Evolutionary conservation across 2,113 vertebrate species (phyloP).

Genomic region (Podocnemis expansa): DNA sequence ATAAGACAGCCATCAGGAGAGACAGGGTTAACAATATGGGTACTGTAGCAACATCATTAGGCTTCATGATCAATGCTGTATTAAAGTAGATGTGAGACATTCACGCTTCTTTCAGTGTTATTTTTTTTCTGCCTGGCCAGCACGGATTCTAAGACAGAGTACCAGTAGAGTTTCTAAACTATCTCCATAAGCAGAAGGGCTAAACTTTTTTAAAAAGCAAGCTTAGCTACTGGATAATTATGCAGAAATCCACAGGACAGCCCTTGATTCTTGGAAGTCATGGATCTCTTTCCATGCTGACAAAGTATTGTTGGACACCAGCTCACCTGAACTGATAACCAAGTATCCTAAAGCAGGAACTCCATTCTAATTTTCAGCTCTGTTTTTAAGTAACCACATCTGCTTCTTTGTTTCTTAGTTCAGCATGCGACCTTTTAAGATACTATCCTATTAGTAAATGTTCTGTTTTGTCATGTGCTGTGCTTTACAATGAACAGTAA

Average conservation of each 20-base stretch:
- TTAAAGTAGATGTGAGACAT: constrained; percentile 60
- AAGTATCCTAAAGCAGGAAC: constrained; percentile 74
- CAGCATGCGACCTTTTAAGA: constrained; percentile 81
- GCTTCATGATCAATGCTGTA: constrained; percentile 57
- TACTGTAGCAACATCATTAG: background rate
- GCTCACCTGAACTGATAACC: constrained; percentile 63
- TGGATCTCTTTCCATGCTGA: constrained; percentile 55
- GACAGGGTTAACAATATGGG: constrained; percentile 60
- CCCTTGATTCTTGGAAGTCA: constrained; percentile 57
- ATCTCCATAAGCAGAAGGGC: constrained; percentile 74
- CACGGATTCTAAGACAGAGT: constrained; percentile 59
- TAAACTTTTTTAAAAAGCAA: constrained; percentile 57
- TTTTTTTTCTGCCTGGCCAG: constrained; percentile 66
- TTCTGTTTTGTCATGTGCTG: constrained; percentile 78
- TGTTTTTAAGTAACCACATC: constrained; percentile 78
- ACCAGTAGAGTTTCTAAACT: constrained; percentile 58
- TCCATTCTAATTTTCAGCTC: constrained; percentile 75
- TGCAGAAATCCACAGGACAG: constrained; percentile 68
- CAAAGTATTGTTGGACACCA: constrained; percentile 59
- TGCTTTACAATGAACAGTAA: constrained; percentile 80
- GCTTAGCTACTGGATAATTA: constrained; percentile 52
- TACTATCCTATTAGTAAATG: constrained; percentile 78
- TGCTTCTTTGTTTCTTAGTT: constrained; percentile 81
- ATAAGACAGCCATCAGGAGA: constrained; percentile 58
- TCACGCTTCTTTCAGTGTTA: constrained; percentile 54